Evolutionary conservation across 2,888 invertebrate genomes (phyloP).

Genomic region (Drosophila maculinotata): DNA sequence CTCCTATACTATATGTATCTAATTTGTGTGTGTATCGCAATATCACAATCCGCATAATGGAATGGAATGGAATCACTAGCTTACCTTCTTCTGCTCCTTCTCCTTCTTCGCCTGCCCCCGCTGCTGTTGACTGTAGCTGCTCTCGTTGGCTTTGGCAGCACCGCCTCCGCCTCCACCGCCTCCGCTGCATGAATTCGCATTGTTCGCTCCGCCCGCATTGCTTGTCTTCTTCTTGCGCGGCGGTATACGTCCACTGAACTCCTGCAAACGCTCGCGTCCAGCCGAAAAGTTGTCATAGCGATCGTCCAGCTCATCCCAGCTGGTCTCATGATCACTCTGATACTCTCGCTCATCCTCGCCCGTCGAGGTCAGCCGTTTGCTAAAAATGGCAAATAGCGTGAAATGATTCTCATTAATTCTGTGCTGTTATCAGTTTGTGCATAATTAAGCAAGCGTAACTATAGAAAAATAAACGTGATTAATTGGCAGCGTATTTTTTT

Average conservation of each 20-base stretch:
- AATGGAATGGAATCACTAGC: conserved; percentile 20
- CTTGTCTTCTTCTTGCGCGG: conserved; percentile 85
- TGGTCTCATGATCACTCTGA: conserved; percentile 84
- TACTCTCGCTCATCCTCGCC: conserved; percentile 85
- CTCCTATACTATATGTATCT: conserved; percentile 29
- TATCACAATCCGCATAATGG: no score
- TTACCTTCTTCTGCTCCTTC: conserved; percentile 55
- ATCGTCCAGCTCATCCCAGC: conserved; percentile 85
- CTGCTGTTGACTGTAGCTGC: conserved; percentile 13
- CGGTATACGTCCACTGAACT: conserved; percentile 85
- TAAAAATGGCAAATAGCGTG: conserved; percentile 40
- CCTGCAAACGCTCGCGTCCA: conserved; percentile 84
- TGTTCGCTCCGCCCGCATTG: conserved; percentile 19
- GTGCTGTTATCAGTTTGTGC: conserved; percentile 14
- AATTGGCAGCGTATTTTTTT: no score
- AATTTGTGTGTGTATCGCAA: conserved; percentile 2
- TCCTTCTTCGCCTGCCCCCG: conserved; percentile 2
- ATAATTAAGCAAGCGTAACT: background rate
- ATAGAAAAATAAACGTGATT: no score
- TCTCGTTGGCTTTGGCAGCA: conserved; percentile 1
- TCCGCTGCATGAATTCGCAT: conserved; percentile 50
- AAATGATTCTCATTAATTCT: background rate
- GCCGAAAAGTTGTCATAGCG: conserved; percentile 84
- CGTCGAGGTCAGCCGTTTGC: conserved; percentile 84
- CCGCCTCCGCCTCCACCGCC: conserved; percentile 43